Evolutionary conservation across 2,113 vertebrate species (phyloP).

Genomic region (Chloroceryle aenea): DNA sequence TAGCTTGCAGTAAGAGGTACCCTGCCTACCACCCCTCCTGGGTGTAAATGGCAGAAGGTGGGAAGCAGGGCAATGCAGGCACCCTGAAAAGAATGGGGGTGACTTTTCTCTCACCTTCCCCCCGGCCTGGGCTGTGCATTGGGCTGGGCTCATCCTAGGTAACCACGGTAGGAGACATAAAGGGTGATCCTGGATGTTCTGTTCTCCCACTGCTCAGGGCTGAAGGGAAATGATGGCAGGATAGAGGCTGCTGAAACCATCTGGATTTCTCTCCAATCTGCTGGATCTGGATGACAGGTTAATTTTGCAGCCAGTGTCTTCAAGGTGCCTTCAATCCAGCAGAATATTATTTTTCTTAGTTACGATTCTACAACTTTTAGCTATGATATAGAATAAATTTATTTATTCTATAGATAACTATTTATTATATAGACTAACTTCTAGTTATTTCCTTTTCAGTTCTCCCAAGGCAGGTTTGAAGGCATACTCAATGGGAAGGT

Average conservation of each 20-base stretch:
- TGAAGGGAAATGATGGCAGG: not conserved
- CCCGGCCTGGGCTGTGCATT: not conserved
- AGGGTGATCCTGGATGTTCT: no score
- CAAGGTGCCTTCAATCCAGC: not conserved
- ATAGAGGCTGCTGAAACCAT: not conserved
- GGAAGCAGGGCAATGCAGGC: no score
- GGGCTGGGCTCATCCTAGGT: not conserved
- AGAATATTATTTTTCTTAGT: not conserved
- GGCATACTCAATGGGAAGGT: not conserved
- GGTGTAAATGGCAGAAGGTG: fast-evolving
- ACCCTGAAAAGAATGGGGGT: not conserved
- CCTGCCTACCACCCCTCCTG: fast-evolving
- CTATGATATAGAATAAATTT: no score
- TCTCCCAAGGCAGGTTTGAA: not conserved
- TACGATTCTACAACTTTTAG: no score
- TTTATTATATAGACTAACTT: no score
- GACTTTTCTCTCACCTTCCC: not conserved
- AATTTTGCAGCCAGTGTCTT: not conserved
- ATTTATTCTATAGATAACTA: no score
- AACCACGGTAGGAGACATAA: not conserved
- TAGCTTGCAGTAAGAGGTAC: fast-evolving
- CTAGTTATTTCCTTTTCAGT: not conserved
- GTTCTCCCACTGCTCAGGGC: not conserved
- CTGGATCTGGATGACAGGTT: not conserved
- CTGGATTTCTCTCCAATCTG: not conserved